These are phyloP conservation scores for Cryptotis parvus DNA, from an alignment of 2,113 vertebrate species.

Conservation along the genomic window DNA sequence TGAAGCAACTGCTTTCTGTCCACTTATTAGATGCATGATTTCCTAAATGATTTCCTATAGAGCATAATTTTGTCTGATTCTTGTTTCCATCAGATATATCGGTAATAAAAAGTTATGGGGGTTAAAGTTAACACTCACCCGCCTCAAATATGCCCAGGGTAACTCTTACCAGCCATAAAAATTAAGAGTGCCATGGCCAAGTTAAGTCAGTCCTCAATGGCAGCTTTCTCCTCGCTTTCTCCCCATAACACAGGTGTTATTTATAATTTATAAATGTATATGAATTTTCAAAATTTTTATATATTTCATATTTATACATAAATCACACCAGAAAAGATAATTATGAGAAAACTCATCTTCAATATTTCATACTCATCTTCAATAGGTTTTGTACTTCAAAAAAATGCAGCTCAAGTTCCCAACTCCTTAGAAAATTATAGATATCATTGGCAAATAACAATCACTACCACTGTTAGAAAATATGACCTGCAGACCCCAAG, in stretches of 20 bases:
- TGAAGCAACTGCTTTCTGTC: neutral
- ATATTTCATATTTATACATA: too few relatives aligned
- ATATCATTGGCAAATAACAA: constrained; percentile 14
- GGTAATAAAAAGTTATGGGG: neutral
- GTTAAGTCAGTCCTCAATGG: neutral
- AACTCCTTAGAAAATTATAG: constrained; percentile 48
- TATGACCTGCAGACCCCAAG: neutral
- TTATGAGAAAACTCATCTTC: constrained; percentile 49
- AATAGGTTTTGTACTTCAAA: too few relatives aligned
- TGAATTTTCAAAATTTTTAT: too few relatives aligned
- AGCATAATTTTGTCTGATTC: neutral
- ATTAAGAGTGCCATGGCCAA: neutral
- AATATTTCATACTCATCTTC: too few relatives aligned
- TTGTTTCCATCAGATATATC: neutral
- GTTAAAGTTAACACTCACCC: neutral
- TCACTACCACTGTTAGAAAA: neutral
- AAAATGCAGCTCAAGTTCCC: constrained; percentile 26
- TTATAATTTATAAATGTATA: too few relatives aligned
- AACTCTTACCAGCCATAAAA: constrained; percentile 4
- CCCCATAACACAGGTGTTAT: constrained; percentile 24
- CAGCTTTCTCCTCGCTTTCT: neutral
- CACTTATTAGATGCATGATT: neutral
- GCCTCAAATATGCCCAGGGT: neutral
- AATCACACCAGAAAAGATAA: neutral
- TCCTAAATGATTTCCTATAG: neutral